Base-by-base conservation (phyloP, 2,113 vertebrate genomes). In the Takifugu flavidus region DNA sequence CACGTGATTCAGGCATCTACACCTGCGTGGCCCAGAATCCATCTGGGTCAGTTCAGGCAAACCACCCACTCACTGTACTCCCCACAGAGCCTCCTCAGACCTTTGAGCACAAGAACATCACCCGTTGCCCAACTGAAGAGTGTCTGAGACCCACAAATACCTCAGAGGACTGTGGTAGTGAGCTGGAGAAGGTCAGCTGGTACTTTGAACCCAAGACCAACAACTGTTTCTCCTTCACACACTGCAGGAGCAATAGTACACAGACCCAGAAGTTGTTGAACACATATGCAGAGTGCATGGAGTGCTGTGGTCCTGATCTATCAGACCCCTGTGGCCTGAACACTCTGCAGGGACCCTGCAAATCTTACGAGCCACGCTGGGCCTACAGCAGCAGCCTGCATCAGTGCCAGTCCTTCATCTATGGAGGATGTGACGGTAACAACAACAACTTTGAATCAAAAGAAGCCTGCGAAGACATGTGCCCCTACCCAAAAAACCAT, bases 401-500 rank as follows among this genome's bases (percentile, higher is more conserved):
- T 49, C 92, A 94, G 75, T 99, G 97, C 82, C 95, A 95, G 82
- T 92, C 94, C 56, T 98, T 98, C 72, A 92, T 99, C 75, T 99
- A 96, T 0, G 94, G 97, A 0, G 97, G 97, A 25, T 99, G 97
- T 0, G 94, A 93, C 2, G 96, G 96, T 63, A 99, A 99, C 0
- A 89, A 93, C 56, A 99, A 99, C 92, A 99, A 98, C 89, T 99
- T 98, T 49, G 93, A 95, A 73, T 97, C 94, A 62, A 92, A 94
- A 2, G 94, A 97, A 78, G 90, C 93, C 43, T 98, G 97, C 0
- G 95, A 98, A 70, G 94, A 98, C 63, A 91, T 89, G 68, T 99
- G 97, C 53, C 97, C 97, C 3, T 94, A 93, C 80, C 96, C 93
- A 0, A 93, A 91, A 75, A 91, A 90, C 82, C 94, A 91, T 0